A percentile compares a stretch with the other conserved stretches of the same genome.
phyloP scores from a whole-genome alignment of 2,113 vertebrate genomes.

The Chaenocephalus aceratus region DNA sequence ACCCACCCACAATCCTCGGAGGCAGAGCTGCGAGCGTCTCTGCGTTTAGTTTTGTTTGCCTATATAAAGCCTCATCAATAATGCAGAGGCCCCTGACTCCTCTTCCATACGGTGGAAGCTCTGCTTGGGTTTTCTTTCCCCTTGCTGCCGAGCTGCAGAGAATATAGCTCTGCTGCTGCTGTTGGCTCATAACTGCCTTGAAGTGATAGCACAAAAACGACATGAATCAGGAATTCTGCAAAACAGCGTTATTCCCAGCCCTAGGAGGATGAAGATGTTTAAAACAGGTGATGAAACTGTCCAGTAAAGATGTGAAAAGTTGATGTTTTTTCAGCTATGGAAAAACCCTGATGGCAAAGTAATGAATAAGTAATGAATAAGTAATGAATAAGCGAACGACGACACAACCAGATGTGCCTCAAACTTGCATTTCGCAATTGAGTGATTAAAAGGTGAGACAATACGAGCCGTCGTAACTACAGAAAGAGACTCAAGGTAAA shows the following conservation, averaged over 20 bases:
- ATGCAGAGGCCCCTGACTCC: conserved; percentile 77
- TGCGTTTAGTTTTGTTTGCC: conserved; percentile 79
- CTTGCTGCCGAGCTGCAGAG: conserved; percentile 37
- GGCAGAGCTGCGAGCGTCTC: conserved; percentile 67
- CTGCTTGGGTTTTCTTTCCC: conserved; percentile 53
- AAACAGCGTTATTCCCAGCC: not conserved
- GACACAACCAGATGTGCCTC: not conserved
- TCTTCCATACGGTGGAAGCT: conserved; percentile 72
- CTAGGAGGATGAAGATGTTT: not conserved
- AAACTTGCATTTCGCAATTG: not conserved
- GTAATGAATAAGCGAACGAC: not conserved
- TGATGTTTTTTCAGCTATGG: not conserved
- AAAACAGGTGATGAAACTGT: not conserved
- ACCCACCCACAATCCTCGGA: conserved; percentile 47
- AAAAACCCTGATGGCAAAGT: conserved; percentile 5
- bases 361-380: not conserved
- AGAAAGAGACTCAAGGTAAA: not conserved
- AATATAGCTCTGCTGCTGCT: conserved; percentile 31
- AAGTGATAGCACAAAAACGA: not conserved
- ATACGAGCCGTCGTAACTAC: not conserved
- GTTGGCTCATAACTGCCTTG: conserved; percentile 4
- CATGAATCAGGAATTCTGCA: not conserved
- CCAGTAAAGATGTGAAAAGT: not conserved
- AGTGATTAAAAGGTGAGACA: conserved; percentile 17
- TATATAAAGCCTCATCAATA: conserved; percentile 83